Base-by-base conservation (phyloP, 2,797 vertebrate genomes). In the Geotrypetes seraphini region DNA sequence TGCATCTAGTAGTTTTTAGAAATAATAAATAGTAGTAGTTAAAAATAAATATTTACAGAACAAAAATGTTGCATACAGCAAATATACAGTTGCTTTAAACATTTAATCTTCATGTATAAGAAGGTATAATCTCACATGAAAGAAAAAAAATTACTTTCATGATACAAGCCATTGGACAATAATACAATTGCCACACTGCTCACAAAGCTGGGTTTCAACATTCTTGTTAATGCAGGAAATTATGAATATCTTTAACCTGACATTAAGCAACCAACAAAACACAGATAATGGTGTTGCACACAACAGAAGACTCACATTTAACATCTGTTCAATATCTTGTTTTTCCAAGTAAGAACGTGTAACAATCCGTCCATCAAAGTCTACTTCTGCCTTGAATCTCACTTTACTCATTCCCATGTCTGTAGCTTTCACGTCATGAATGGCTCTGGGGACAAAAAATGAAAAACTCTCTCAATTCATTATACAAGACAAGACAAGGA, bases 361-460 rank as follows among this genome's bases (percentile, higher is more conserved):
- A 66, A 99, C 93, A 65, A 99, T 91, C 22, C 92, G 81, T 22
- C 94, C 96, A 53, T 98, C 95, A 28, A 99, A 98, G 82, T 99
- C 95, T 28, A 99, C 94, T 75, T 99, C 96, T 22, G 96, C 95
- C 64, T 98, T 99, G 73, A 98, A 99, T 53, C 95, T 91, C 39
- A 97, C 92, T 85, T 96, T 94, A 66, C 88, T 92, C 71, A 98
- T 80, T 24, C 95, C 94, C 66, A 99, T 63, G 66, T 99, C 95
- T 16, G 96, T 99, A 52, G 96, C 91, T 78, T 98, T 99, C 55
- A 99, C 96, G 33, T 99, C 96, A 33, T 99, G 96, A 72, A 99
- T 95, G 25, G 92, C 96, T 68, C 96, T 99, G 81, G 23, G 73
- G 66, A 14, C 25, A 38, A 56, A n/a, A n/a, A n/a, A n/a, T n/a